These are phyloP conservation scores for Callipepla squamata DNA, from an alignment of 2,113 vertebrate genomes.

Conservation along the genomic window DNA sequence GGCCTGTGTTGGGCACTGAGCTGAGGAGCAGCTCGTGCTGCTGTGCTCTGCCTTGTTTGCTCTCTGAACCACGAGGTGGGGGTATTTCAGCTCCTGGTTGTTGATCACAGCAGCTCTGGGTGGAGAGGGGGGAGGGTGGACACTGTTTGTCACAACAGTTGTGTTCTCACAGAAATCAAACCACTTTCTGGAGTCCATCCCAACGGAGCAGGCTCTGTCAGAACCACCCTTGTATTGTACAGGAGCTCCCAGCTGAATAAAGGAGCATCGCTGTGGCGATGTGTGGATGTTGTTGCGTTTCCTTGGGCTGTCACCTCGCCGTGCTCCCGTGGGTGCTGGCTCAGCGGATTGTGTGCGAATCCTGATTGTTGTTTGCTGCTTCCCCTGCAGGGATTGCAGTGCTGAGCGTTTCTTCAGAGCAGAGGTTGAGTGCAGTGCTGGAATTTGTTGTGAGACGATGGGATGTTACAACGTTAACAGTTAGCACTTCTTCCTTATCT, in stretches of 20 bases:
- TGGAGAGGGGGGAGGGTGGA: neutral
- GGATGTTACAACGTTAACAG: neutral
- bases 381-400: neutral
- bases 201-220: neutral
- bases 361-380: neutral
- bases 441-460: neutral
- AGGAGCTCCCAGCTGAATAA: neutral
- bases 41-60: fast-evolving
- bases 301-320: neutral
- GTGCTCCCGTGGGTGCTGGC: neutral
- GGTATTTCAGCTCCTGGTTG: neutral
- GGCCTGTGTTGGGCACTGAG: too few relatives aligned
- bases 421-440: neutral
- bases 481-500: neutral
- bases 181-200: neutral
- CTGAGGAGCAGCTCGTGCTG: neutral
- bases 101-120: neutral
- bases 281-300: neutral
- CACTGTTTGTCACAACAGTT: fast-evolving
- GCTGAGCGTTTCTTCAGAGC: neutral
- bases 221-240: neutral
- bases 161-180: fast-evolving
- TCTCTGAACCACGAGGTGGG: neutral
- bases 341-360: neutral
- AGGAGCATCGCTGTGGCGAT: neutral